These are phyloP conservation scores for Mechanitis mazaeus DNA, from an alignment of 2,888 invertebrate genomes.

Conservation along the genomic window DNA sequence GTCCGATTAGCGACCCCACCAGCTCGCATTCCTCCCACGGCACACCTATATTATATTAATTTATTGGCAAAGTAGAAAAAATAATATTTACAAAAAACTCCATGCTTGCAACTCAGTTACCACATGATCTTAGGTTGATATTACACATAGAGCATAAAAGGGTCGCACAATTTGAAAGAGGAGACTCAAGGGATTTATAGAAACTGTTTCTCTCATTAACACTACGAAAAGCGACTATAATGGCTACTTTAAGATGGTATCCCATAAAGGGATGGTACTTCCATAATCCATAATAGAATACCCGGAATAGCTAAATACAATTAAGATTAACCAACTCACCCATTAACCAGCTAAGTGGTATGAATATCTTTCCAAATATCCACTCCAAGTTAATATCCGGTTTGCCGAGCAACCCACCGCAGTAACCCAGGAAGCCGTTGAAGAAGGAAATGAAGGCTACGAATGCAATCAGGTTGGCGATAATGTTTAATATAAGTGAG, in stretches of 20 bases:
- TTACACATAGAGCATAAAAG: no score
- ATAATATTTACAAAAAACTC: no score
- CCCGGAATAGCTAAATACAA: neutral
- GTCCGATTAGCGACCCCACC: constrained; percentile 89
- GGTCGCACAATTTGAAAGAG: no score
- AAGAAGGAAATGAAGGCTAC: constrained; percentile 91
- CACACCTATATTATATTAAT: constrained; percentile 57
- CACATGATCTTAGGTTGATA: no score
- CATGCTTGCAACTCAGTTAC: no score
- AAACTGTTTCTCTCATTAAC: no score
- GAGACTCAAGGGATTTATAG: no score
- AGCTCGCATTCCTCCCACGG: constrained; percentile 84
- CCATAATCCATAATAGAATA: no score
- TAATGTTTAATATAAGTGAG: constrained; percentile 88
- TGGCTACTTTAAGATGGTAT: no score
- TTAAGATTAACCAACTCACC: constrained; percentile 64
- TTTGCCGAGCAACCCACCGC: constrained; percentile 85
- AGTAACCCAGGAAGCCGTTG: constrained; percentile 88
- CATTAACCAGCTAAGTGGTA: constrained; percentile 93
- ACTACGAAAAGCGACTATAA: no score
- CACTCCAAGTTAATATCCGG: constrained; percentile 80
- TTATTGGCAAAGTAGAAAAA: no score
- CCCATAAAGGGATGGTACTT: no score
- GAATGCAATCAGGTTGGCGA: constrained; percentile 94
- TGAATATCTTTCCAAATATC: constrained; percentile 91